These are phyloP conservation scores for Colaptes auratus DNA, from an alignment of 2,113 vertebrate genomes.

Conservation along the genomic window DNA sequence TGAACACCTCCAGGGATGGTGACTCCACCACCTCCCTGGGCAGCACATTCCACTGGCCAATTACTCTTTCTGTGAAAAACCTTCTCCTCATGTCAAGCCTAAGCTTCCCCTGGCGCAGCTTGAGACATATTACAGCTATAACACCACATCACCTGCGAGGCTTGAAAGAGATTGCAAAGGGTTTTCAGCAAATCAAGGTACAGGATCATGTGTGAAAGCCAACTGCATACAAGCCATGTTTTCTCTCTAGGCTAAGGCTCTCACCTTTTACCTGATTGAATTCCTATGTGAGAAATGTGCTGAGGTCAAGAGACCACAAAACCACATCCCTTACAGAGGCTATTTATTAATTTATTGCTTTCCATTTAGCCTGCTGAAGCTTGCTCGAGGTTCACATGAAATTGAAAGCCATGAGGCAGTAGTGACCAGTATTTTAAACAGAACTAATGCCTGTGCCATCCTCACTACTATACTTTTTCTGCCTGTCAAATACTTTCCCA, in stretches of 20 bases:
- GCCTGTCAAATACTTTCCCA: background rate
- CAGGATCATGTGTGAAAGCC: background rate
- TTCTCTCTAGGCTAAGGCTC: background rate
- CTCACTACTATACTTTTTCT: background rate
- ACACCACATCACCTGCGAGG: background rate
- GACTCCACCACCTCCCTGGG: no score
- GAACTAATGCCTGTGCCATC: background rate
- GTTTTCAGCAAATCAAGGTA: background rate
- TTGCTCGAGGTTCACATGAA: background rate
- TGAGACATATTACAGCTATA: background rate
- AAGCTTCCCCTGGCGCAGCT: no score
- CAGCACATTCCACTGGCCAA: no score
- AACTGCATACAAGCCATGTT: background rate
- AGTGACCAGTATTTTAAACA: background rate
- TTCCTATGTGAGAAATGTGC: accelerated
- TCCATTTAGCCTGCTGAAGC: background rate
- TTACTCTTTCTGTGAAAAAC: no score
- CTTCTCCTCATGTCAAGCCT: no score
- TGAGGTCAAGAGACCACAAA: background rate
- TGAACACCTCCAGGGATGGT: no score
- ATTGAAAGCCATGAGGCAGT: background rate
- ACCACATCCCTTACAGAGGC: background rate
- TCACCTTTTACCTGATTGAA: background rate
- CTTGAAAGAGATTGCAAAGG: background rate
- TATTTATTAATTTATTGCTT: background rate